Conservation (phyloP, 2,113 vertebrate genomes). For the Perognathus longimembris region DNA sequence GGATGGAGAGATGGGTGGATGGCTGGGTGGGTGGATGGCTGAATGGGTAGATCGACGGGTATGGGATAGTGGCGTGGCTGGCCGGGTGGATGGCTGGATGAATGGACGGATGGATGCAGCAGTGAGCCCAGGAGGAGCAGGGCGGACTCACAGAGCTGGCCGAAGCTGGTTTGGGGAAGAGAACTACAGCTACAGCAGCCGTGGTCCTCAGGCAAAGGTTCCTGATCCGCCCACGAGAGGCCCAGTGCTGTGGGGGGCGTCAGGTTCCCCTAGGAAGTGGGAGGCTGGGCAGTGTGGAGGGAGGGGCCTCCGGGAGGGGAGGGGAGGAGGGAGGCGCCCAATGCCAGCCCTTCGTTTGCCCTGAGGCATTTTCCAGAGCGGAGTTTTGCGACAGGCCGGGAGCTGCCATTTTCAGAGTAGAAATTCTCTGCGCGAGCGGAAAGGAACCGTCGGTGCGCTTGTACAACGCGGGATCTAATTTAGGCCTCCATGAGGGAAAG, state of each 20-base stretch:
- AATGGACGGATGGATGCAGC: background rate
- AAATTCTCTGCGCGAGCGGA: constrained; percentile 25
- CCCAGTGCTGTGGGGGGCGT: accelerated
- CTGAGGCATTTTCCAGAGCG: background rate
- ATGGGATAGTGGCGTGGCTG: accelerated
- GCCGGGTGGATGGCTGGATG: background rate
- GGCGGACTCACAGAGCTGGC: background rate
- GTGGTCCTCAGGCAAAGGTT: background rate
- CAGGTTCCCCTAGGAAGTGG: accelerated
- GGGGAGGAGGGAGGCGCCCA: background rate
- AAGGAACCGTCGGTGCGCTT: constrained; percentile 33
- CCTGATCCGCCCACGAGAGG: background rate
- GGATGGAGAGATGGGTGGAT: background rate
- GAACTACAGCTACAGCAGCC: accelerated
- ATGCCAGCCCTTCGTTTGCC: background rate
- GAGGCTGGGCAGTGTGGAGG: too few species aligned
- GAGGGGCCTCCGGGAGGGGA: too few species aligned
- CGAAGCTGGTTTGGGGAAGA: background rate
- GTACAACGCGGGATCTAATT: constrained; percentile 69
- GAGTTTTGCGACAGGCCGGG: background rate
- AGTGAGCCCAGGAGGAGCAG: accelerated
- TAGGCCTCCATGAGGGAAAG: constrained; percentile 53
- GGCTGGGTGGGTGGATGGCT: accelerated
- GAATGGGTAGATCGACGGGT: background rate
- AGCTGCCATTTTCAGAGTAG: constrained; percentile 25